Evolutionary conservation across 2,888 invertebrate genomes (phyloP), one percentile per base, ranked within the genome.

Genomic region (Aleiodes alternator): DNA sequence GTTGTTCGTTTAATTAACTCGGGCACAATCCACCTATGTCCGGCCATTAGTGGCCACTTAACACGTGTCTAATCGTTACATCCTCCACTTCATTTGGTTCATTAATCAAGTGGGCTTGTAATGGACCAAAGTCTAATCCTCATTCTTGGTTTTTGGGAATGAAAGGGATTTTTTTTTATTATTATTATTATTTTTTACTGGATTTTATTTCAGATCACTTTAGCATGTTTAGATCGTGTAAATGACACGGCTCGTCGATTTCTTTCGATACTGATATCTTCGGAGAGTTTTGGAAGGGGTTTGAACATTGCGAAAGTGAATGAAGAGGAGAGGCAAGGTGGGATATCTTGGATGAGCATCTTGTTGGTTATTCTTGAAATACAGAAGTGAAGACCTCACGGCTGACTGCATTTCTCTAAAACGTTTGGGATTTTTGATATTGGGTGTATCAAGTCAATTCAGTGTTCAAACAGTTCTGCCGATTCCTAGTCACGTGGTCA

Each of bases 1-100:
- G 43, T 61, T 79, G 81, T 79, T 78, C 78, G 75, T 77, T 80
- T 84, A 83, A 84, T 84, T 83, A 81, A 80, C 66, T 71, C 68
- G 72, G 78, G 76, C 74, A 61, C 55, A 57, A 68, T 43, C 50
- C 50, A 48, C 48, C 64, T 48, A 14, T 38, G 43, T 64, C 64
- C 55, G 38, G 73, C 70, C 79, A 80, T 81, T 81, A 81, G 81
- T 77, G 81, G 73, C 79, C 78, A 76, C 80, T 79, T 75, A 77
- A 82, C 82, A 82, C 78, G 77, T 82, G 82, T 83, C 72, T 61
- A 61, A 61, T 69, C 69, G 23, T 38, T 56, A 64, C 64, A 11
- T 50, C 50, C 55, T 53, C 38, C 48, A 29, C 48, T 57, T 48
- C 34, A 69, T 64, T 51, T 64, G 55, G 14, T 57, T 48, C 53